A percentile compares a stretch with the other conserved stretches of the same genome.
Conservation (phyloP, 2,113 vertebrate species). For the Setophaga coronata region DNA sequence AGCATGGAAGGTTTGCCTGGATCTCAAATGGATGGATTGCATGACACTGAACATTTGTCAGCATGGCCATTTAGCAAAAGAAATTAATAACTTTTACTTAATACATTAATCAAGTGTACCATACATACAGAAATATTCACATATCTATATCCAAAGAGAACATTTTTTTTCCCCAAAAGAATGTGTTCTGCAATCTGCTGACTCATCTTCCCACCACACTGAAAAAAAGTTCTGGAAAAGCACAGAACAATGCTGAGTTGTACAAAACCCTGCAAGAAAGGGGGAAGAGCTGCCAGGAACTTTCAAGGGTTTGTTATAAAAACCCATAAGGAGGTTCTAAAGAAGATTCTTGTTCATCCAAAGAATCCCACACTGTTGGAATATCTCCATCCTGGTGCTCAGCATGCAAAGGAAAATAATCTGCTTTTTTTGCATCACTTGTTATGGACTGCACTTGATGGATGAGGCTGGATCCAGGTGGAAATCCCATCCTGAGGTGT, state of each 20-base stretch:
- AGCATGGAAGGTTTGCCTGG: neutral
- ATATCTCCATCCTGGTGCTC: neutral
- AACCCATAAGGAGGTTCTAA: neutral
- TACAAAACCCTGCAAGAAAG: neutral
- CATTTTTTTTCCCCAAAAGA: neutral
- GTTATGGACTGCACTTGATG: fast-evolving
- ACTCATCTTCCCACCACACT: neutral
- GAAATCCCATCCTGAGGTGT: neutral
- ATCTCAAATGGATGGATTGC: neutral
- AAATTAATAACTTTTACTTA: neutral
- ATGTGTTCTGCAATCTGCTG: neutral
- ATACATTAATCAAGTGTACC: neutral
- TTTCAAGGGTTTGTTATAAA: neutral
- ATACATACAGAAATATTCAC: neutral
- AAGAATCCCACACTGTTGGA: neutral
- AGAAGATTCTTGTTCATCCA: neutral
- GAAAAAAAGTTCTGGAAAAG: neutral
- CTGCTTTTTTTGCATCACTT: neutral
- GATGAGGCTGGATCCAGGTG: neutral
- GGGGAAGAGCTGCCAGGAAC: neutral
- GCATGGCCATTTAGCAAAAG: neutral
- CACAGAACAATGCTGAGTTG: neutral
- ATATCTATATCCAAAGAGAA: neutral
- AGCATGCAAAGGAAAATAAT: neutral
- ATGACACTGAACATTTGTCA: neutral